Evolutionary conservation across 2,888 invertebrate species (phyloP).

Genomic region (Polylopha cassiicola): DNA sequence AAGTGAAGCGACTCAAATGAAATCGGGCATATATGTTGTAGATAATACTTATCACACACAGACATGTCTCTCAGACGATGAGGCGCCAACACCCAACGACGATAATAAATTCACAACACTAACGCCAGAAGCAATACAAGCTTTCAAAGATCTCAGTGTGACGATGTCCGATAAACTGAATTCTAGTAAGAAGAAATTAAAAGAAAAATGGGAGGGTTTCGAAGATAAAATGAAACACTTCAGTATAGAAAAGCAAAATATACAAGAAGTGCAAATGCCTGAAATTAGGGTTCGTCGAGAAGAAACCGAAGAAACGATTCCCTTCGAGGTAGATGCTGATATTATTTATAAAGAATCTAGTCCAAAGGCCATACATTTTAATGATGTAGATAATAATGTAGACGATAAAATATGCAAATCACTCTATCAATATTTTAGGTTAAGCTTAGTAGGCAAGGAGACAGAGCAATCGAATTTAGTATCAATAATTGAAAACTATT

Average conservation of each 20-base stretch:
- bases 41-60: conserved; percentile 66
- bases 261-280: conserved; percentile 23
- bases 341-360: conserved; percentile 69
- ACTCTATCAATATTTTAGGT: conserved; percentile 65
- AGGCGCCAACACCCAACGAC: conserved; percentile 37
- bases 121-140: conserved; percentile 67
- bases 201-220: conserved; percentile 74
- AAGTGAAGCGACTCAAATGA: conserved; percentile 61
- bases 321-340: conserved; percentile 42
- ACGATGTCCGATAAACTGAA: conserved; percentile 73
- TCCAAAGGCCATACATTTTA: conserved; percentile 62
- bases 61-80: conserved; percentile 44
- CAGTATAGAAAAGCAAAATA: conserved; percentile 46
- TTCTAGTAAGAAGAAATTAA: conserved; percentile 71
- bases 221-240: conserved; percentile 70
- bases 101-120: conserved; percentile 56
- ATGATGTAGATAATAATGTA: conserved; percentile 52
- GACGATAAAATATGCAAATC: conserved; percentile 53
- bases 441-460: conserved; percentile 64
- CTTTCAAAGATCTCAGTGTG: conserved; percentile 68
- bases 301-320: conserved; percentile 32
- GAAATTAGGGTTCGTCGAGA: conserved; percentile 26
- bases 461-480: conserved; percentile 61
- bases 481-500: conserved; percentile 54
- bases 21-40: conserved; percentile 77